These are phyloP conservation scores for Laupala kohalensis DNA, from an alignment of 1,140 invertebrate species.

Conservation along the genomic window DNA sequence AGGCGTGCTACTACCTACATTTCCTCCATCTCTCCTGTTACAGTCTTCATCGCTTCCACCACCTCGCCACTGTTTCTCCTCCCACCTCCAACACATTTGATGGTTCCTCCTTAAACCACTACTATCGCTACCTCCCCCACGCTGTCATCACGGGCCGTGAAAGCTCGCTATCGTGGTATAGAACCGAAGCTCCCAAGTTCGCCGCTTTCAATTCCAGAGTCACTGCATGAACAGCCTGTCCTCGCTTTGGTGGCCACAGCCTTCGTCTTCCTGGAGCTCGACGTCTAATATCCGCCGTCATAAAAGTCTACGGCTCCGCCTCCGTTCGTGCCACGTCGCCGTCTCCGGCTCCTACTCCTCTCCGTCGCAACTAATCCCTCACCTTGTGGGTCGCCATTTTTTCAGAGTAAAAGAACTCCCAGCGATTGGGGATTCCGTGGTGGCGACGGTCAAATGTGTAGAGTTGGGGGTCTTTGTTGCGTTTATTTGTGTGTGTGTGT, in stretches of 20 bases:
- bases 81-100: too few species aligned
- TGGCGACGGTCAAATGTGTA: not conserved
- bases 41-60: not conserved
- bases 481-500: not conserved
- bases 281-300: not conserved
- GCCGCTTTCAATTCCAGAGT: too few species aligned
- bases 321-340: not conserved
- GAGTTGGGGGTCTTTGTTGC: not conserved
- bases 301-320: not conserved
- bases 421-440: not conserved
- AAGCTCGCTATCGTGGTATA: too few species aligned
- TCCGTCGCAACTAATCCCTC: not conserved
- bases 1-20: not conserved
- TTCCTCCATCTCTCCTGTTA: not conserved
- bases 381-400: not conserved
- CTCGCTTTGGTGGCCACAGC: too few species aligned
- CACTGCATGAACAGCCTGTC: too few species aligned
- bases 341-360: not conserved
- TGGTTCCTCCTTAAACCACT: too few species aligned
- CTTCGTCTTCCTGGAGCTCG: not conserved
- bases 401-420: not conserved
- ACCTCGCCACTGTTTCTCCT: too few species aligned
- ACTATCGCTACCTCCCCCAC: too few species aligned
- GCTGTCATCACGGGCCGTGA: too few species aligned
- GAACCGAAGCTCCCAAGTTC: too few species aligned